Base-by-base conservation (phyloP, 1,140 invertebrate species). In the Stenopsyche tienmushanensis region DNA sequence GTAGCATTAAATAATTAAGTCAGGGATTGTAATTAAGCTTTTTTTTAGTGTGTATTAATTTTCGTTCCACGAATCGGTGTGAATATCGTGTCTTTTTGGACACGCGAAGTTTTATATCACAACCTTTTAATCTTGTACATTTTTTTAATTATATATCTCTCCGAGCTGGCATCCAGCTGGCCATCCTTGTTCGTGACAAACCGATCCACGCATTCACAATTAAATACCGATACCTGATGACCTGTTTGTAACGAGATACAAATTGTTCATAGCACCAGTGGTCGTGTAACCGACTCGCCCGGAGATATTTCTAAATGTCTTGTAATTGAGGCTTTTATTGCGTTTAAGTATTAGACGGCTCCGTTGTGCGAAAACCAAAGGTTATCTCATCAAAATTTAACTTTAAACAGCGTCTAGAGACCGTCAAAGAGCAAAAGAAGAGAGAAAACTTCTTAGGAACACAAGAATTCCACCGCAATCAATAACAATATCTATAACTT, bases 1-100 rank as follows among this genome's bases (percentile, higher is more conserved):
- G 63, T 58, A 49, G 44, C 54, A 69, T 69, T 66, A 69, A 65
- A 66, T 69, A 69, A 66, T 69, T 69, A 69, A 39, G 50, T 54
- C 55, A 24, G 47, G 54, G 52, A 57, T 64, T 47, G 67, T 62
- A 69, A 65, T 69, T 65, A 69, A 47, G 54, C 54, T 41, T 15
- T n/a, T 50, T 53, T 53, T 53, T 53, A 25, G 17, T 29, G 23
- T 29, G 23, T 65, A 62, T 65, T 69, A 69, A 69, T 69, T 69
- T 54, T 23, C 34, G 59, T 69, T 69, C 67, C 67, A 63, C 67
- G 67, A 69, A 69, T 52, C 53, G 52, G 64, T 53, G 65, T 66
- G 64, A 66, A 69, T 69, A 66, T 63, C 67, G 60, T 65, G 67
- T 64, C 58, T 49, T 59, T 50, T 60, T 26, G 52, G 57, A 50